Evolutionary conservation across 2,888 invertebrate genomes (phyloP), one percentile per base, ranked within the genome.

Genomic region (Nymphalis c-album): DNA sequence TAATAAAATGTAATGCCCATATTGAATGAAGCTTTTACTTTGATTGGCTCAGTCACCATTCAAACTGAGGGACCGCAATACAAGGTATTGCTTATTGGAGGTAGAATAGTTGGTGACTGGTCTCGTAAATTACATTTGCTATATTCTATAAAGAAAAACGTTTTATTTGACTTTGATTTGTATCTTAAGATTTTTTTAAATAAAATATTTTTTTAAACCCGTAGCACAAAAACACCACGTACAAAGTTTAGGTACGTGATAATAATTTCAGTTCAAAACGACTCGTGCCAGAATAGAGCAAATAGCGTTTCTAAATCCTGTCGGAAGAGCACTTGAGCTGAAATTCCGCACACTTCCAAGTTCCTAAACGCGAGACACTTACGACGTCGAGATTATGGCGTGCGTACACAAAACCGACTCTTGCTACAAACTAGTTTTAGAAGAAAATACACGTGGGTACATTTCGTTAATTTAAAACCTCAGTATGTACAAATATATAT

Each of bases 231-330:
- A 67, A 67, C 61, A 62, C 60, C 18, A 62, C 50, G 31, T 64
- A 64, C 63, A 20, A 63, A 64, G 61, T 71, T 68, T 63, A 57
- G 45, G 64, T 60, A 68, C 61, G 68, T 71, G 66, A 69, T 69
- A 71, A 67, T 71, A 68, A 68, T 68, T 68, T 46, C 50, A 53
- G 68, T 63, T 66, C n/a, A 63, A 63, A 66, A 71, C 65, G 65
- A 67, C 53, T 40, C 58, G 58, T 59, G 22, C 35, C 59, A 55
- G 60, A 69, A 69, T 61, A 71, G 61, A 71, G 69, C 67, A 71
- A 67, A 71, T 67, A 67, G 59, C 69, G 66, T 66, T 66, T 66
- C 71, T 71, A 69, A 71, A 71, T 67, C 60, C 71, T 64, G 69
- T 53, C 59, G 64, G 67, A 69, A 69, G 71, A 66, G 64, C 64